Conservation (phyloP, 2,797 vertebrate genomes). For the Chaenodraco wilsoni region DNA sequence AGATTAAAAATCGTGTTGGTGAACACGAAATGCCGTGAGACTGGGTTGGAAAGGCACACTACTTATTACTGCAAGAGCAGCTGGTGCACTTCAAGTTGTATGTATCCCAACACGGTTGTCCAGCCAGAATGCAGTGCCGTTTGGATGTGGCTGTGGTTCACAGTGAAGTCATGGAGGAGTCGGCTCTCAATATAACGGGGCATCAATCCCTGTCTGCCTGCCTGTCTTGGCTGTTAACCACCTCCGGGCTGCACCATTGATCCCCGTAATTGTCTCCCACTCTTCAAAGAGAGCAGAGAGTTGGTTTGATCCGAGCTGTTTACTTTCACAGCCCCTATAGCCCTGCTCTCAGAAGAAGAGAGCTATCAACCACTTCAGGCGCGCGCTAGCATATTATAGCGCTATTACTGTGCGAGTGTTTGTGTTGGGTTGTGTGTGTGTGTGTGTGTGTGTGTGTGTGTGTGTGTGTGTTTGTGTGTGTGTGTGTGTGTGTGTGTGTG, state of each 20-base stretch:
- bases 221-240: constrained; percentile 79
- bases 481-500: constrained; percentile 11
- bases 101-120: constrained; percentile 39
- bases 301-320: constrained; percentile 82
- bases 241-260: constrained; percentile 80
- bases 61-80: too few species aligned
- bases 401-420: constrained; percentile 53
- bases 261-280: constrained; percentile 79
- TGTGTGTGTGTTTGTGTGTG: background rate
- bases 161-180: constrained; percentile 52
- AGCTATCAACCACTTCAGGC: constrained; percentile 79
- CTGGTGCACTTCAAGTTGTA: too few species aligned
- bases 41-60: too few species aligned
- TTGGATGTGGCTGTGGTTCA: constrained; percentile 20
- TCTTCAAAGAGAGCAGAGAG: constrained; percentile 79
- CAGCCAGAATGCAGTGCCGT: constrained; percentile 3
- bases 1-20: too few species aligned
- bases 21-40: too few species aligned
- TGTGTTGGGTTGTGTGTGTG: constrained; percentile 35
- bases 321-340: constrained; percentile 78
- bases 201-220: constrained; percentile 78
- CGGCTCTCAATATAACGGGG: constrained; percentile 58
- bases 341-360: constrained; percentile 72
- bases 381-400: constrained; percentile 76
- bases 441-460: constrained; percentile 6